Conservation (phyloP, 2,113 vertebrate genomes). For the Ciconia stormi region DNA sequence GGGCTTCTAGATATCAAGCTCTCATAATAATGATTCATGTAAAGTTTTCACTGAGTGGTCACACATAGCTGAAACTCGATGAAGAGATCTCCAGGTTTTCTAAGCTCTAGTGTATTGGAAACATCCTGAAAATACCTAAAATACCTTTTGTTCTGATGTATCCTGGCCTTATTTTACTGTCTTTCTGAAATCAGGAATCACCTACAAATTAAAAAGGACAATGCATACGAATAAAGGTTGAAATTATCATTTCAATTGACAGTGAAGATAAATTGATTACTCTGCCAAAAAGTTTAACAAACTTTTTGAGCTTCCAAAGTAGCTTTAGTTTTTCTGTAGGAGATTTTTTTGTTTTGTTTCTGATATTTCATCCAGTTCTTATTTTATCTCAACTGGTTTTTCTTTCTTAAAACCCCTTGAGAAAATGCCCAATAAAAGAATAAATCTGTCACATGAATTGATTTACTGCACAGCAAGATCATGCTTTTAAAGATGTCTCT, state of each 20-base stretch:
- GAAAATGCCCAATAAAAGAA: constrained; percentile 70
- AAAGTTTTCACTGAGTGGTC: background rate
- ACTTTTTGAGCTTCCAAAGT: background rate
- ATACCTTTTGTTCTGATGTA: background rate
- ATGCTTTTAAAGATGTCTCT: constrained; percentile 76
- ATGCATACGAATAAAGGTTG: background rate
- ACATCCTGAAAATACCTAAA: background rate
- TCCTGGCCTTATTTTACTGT: background rate
- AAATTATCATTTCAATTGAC: background rate
- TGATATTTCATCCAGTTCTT: background rate
- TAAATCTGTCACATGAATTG: constrained; percentile 73
- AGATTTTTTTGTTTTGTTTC: background rate
- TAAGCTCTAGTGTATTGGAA: background rate
- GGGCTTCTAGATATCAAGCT: background rate
- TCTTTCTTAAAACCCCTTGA: constrained; percentile 46
- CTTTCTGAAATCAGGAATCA: background rate
- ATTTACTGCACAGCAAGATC: constrained; percentile 76
- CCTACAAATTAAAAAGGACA: background rate
- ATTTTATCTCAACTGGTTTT: constrained; percentile 25
- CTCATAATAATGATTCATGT: background rate
- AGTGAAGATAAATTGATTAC: background rate
- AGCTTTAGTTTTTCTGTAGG: background rate
- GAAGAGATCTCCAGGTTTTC: background rate
- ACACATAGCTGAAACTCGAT: background rate
- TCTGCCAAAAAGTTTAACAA: background rate